Evolutionary conservation across 2,113 vertebrate genomes (phyloP).

Genomic region (Clinocottus analis): DNA sequence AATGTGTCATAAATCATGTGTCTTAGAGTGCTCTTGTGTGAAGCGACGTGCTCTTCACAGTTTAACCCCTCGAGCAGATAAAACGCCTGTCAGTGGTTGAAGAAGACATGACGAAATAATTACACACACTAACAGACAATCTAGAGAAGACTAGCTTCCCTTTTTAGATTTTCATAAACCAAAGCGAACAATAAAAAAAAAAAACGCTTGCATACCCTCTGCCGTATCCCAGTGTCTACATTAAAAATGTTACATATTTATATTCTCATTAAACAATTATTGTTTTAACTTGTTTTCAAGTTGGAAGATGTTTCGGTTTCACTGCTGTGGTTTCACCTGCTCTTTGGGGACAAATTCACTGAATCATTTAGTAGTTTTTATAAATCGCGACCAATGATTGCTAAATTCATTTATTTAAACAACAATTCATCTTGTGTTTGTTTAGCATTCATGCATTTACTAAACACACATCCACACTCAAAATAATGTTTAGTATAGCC

Average conservation of each 20-base stretch:
- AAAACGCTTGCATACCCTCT: too few relatives aligned
- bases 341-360: background rate
- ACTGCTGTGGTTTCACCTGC: background rate
- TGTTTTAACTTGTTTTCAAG: too few relatives aligned
- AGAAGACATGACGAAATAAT: slow-evolving; percentile 3
- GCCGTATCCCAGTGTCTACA: too few relatives aligned
- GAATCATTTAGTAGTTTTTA: background rate
- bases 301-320: background rate
- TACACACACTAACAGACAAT: background rate
- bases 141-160: background rate
- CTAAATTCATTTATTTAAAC: background rate
- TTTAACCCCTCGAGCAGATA: slow-evolving; percentile 17
- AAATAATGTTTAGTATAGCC: background rate
- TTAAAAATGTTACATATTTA: too few relatives aligned
- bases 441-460: background rate
- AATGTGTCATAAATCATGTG: slow-evolving; percentile 40
- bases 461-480: background rate
- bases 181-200: background rate
- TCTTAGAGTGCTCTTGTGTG: slow-evolving; percentile 25
- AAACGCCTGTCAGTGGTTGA: background rate
- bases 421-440: background rate
- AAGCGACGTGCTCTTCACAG: slow-evolving; percentile 19
- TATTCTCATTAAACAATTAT: too few relatives aligned
- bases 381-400: background rate
- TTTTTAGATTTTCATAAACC: background rate